Percentiles rank a stretch among this genome's conserved stretches.
These are phyloP conservation scores for Scleropages formosus DNA, from an alignment of 2,797 vertebrate species.

Conservation along the genomic window DNA sequence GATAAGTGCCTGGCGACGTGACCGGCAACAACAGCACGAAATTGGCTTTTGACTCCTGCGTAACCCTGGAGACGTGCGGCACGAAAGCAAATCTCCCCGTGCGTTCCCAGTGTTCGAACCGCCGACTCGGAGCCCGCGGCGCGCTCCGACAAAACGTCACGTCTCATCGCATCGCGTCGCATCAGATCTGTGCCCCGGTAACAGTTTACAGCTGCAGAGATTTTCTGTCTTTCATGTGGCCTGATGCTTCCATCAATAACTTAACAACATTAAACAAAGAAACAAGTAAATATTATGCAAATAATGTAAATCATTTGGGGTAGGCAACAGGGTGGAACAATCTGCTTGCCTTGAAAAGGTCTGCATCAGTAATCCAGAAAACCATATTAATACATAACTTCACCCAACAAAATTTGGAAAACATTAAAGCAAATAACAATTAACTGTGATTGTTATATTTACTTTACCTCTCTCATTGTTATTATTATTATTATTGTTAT, in stretches of 20 bases:
- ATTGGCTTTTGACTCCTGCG: conserved; percentile 8
- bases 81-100: background rate
- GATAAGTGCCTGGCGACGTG: background rate
- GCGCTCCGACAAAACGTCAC: background rate
- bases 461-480: too few species aligned
- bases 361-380: too few species aligned
- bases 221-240: background rate
- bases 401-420: too few species aligned
- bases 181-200: background rate
- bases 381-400: too few species aligned
- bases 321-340: too few species aligned
- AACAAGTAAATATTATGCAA: too few species aligned
- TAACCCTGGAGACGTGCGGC: conserved; percentile 11
- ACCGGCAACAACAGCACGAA: background rate
- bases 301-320: too few species aligned
- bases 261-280: too few species aligned
- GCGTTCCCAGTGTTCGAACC: background rate
- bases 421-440: background rate
- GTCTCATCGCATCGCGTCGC: too few species aligned
- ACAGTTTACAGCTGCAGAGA: background rate
- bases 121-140: background rate
- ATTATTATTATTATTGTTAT: too few species aligned
- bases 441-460: too few species aligned
- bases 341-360: too few species aligned
- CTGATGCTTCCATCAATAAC: background rate